A percentile compares a stretch with the other conserved stretches of the same genome.
phyloP scores from a whole-genome alignment of 2,113 vertebrate genomes.

The Pantherophis guttatus region DNA sequence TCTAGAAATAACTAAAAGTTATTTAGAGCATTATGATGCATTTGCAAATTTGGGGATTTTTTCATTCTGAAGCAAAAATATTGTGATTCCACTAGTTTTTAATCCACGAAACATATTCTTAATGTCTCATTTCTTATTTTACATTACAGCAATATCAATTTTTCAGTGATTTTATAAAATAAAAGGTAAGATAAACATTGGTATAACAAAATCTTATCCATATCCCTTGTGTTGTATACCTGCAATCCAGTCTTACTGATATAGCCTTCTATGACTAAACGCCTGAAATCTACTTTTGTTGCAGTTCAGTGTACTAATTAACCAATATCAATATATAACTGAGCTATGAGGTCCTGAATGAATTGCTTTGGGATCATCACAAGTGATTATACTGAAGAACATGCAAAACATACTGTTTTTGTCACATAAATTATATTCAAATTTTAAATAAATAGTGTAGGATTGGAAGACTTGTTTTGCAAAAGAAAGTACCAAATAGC shows the following conservation, averaged over 20 bases:
- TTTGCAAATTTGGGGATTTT: not conserved
- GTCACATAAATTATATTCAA: slow-evolving; percentile 12
- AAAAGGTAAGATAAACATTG: slow-evolving; percentile 62
- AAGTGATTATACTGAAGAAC: slow-evolving; percentile 32
- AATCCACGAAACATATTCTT: slow-evolving; percentile 28
- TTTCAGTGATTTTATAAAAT: slow-evolving; percentile 60
- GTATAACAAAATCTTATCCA: slow-evolving; percentile 75
- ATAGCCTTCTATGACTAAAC: slow-evolving; percentile 59
- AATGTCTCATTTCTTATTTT: slow-evolving; percentile 59
- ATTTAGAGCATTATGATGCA: not conserved
- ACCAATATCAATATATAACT: slow-evolving; percentile 71
- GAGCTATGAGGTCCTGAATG: slow-evolving; percentile 49
- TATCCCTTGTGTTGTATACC: slow-evolving; percentile 43
- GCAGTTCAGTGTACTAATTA: slow-evolving; percentile 62
- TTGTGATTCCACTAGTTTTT: slow-evolving; percentile 6
- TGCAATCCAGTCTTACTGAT: slow-evolving; percentile 64
- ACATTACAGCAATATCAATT: slow-evolving; percentile 47
- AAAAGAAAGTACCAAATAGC: slow-evolving; percentile 31
- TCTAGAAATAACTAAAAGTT: not conserved
- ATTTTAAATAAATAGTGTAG: slow-evolving; percentile 36
- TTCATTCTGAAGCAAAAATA: not conserved
- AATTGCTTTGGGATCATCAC: slow-evolving; percentile 52
- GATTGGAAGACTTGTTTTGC: slow-evolving; percentile 33
- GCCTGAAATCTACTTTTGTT: slow-evolving; percentile 62
- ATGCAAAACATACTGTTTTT: slow-evolving; percentile 3